Base-by-base conservation (phyloP, 2,888 invertebrate species). In the Yponomeuta evonymella region DNA sequence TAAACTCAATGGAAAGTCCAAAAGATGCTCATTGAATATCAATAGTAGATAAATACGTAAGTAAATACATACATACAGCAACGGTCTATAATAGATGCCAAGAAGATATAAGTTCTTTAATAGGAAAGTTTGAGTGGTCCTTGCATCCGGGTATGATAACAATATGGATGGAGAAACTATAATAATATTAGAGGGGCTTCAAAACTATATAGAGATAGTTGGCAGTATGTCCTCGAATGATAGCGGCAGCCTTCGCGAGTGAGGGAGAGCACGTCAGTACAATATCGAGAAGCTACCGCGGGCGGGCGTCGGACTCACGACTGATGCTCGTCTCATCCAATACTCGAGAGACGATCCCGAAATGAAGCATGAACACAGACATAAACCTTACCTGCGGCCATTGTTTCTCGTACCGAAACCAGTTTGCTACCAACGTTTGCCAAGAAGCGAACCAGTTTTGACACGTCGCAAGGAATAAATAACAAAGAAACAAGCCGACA, bases 71-170 rank as follows among this genome's bases (percentile, higher is more conserved):
- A 76, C 71, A 23, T 23, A 23, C 23, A 70, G 73, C 71, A 74
- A 71, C 70, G 73, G 72, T 73, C 72, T 69, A 75, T 73, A 72
- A 71, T 71, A 78, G 79, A 78, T 79, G 81, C 79, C 74, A 76
- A 79, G 78, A 80, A 83, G 78, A 81, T 62, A 73, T 67, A 82
- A 81, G 82, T 78, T 80, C 83, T 85, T 86, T 58, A 58, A 58
- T 93, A 94, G 94, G 94, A 94, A 94, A 93, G 89, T 94, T 95
- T 95, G 95, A 95, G 95, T 95, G 95, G 95, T 95, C 95, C 95
- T 95, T 95, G 95, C 94, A 94, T 88, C 84, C 85, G 85, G 81
- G 48, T 70, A 48, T 72, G 70, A 75, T 58, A 15, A 12, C 70
- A 76, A 65, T 74, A 72, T 48, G 51, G 62, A 63, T 64, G 58